phyloP scores from a whole-genome alignment of 2,888 invertebrate genomes.

The Urechis unicinctus region DNA sequence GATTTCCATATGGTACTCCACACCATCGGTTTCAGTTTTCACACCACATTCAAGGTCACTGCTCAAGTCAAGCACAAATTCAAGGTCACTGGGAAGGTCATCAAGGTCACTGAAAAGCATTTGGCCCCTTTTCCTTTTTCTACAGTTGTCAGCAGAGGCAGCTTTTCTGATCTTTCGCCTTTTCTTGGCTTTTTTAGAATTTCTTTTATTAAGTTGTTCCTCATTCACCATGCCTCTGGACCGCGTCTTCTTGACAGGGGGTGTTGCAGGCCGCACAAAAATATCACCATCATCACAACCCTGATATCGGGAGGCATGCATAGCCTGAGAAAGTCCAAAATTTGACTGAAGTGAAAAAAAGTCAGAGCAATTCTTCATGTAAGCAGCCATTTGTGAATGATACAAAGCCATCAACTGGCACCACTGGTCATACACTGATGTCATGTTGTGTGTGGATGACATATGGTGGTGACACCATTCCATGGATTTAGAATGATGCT shows the following conservation, averaged over 20 bases:
- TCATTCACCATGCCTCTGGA: neutral
- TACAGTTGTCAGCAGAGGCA: no score
- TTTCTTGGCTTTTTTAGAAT: neutral
- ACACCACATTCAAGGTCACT: no score
- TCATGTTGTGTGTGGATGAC: neutral
- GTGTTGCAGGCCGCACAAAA: neutral
- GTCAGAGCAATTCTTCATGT: neutral
- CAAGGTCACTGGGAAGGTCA: neutral
- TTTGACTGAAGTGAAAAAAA: no score
- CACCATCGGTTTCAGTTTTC: neutral
- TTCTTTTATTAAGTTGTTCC: neutral
- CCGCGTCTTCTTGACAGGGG: neutral
- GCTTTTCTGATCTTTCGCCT: no score
- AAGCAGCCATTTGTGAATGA: neutral
- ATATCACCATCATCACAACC: no score
- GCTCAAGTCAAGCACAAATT: neutral
- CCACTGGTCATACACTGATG: neutral
- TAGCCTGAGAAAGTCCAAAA: no score
- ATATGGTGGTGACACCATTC: no score
- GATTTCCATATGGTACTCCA: conserved; percentile 55
- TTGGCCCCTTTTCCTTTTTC: neutral
- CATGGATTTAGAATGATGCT: neutral
- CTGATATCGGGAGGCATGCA: no score
- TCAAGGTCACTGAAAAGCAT: neutral
- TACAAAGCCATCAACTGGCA: neutral